A percentile compares a stretch with the other conserved stretches of the same genome.
Evolutionary conservation across 2,797 vertebrate genomes (phyloP).

Genomic region (Parotocinclus haroldoi): DNA sequence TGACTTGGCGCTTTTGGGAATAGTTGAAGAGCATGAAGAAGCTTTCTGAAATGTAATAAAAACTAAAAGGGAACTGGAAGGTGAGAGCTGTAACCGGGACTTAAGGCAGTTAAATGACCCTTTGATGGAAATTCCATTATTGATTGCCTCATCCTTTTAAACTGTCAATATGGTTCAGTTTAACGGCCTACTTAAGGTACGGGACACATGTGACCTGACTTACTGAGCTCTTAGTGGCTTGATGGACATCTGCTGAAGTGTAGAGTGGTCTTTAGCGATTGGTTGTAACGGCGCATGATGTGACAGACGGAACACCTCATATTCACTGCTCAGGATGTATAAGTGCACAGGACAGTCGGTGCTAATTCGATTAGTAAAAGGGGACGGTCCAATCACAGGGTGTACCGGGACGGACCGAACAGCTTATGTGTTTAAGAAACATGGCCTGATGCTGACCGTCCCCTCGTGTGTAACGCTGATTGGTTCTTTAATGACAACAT

Average conservation of each 20-base stretch:
- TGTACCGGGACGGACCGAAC: no score
- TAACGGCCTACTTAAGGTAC: not conserved
- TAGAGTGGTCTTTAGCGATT: conserved; percentile 15
- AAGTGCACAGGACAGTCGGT: not conserved
- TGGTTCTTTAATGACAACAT: no score
- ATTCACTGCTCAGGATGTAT: not conserved
- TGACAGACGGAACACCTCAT: not conserved
- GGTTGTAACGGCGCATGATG: not conserved
- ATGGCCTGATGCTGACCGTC: no score
- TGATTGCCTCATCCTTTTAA: conserved; percentile 6
- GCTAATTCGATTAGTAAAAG: conserved; percentile 1
- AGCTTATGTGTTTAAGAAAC: no score
- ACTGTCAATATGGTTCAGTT: conserved; percentile 3
- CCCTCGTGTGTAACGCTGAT: no score
- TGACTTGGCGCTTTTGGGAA: no score
- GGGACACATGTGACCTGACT: conserved; percentile 11
- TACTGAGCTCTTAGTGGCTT: not conserved
- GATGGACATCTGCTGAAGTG: conserved; percentile 26
- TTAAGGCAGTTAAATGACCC: conserved; percentile 21
- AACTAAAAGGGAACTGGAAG: no score
- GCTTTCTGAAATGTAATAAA: no score
- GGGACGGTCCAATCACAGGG: not conserved
- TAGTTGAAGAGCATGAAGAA: no score
- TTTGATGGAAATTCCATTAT: conserved; percentile 30
- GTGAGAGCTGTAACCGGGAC: no score